phyloP scores from a whole-genome alignment of 1,140 invertebrate species.

The Linepithema humile region DNA sequence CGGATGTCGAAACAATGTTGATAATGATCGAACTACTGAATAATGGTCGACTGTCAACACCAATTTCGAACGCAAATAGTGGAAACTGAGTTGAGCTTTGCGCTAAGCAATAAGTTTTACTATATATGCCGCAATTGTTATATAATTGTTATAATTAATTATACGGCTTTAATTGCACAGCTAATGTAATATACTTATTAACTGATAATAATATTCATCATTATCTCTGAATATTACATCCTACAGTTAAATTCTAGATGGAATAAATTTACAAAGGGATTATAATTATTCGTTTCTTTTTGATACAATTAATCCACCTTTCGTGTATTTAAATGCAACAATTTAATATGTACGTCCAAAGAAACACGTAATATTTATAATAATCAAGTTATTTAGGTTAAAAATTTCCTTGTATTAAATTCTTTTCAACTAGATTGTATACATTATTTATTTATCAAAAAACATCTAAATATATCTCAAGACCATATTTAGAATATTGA shows the following conservation, averaged over 20 bases:
- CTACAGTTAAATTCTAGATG: neutral
- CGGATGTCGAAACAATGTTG: too few relatives aligned
- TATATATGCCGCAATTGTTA: too few relatives aligned
- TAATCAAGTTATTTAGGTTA: neutral
- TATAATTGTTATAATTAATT: constrained; percentile 32
- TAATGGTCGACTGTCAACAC: too few relatives aligned
- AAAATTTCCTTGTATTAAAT: neutral
- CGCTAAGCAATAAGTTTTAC: neutral
- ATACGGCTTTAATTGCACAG: neutral
- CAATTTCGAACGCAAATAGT: too few relatives aligned
- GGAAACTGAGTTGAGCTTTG: too few relatives aligned
- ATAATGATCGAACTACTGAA: too few relatives aligned
- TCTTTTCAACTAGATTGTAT: neutral
- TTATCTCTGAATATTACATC: constrained; percentile 5
- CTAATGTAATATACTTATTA: neutral
- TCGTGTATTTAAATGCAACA: neutral
- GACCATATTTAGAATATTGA: neutral
- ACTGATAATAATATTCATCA: constrained; percentile 19
- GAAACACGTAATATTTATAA: neutral
- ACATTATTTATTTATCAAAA: neutral
- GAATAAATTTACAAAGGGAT: neutral
- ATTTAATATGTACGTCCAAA: neutral
- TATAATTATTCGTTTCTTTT: neutral
- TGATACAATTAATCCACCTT: neutral
- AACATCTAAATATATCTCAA: neutral